These are phyloP conservation scores for Gymnobelideus leadbeateri DNA, from an alignment of 2,113 vertebrate species.

Conservation along the genomic window DNA sequence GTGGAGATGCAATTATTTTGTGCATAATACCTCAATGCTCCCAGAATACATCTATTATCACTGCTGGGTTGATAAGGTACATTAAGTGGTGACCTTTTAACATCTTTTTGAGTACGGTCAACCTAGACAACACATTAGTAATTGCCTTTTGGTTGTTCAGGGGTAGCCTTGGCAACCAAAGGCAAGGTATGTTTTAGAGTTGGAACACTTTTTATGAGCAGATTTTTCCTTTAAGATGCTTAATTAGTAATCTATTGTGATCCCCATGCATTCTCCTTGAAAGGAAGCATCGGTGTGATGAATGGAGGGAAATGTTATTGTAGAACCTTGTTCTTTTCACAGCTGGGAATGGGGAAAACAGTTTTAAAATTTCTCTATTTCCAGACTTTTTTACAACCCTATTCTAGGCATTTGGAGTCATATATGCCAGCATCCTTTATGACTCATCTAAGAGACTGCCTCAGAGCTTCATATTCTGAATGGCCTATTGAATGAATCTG, in stretches of 20 bases:
- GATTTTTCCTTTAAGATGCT: not conserved
- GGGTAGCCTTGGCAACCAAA: not conserved
- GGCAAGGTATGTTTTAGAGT: not conserved
- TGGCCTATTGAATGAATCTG: not conserved
- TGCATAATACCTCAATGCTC: not conserved
- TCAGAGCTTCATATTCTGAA: not conserved
- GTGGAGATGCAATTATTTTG: not conserved
- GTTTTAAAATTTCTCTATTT: not conserved
- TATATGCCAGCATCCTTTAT: not conserved
- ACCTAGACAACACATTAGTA: not conserved
- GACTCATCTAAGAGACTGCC: not conserved
- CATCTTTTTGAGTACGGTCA: slow-evolving; percentile 7
- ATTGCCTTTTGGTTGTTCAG: not conserved
- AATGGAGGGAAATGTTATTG: slow-evolving; percentile 38
- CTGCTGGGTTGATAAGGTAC: not conserved
- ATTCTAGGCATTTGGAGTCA: not conserved
- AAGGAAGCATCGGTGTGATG: not conserved
- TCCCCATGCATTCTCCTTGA: slow-evolving; percentile 15
- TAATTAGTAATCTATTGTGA: not conserved
- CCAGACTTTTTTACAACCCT: not conserved
- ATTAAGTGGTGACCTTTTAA: not conserved
- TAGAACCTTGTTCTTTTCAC: not conserved
- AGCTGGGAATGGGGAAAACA: not conserved
- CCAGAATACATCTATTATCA: not conserved
- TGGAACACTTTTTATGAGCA: not conserved